phyloP scores from a whole-genome alignment of 2,888 invertebrate species.

The Drosophila subquinaria region DNA sequence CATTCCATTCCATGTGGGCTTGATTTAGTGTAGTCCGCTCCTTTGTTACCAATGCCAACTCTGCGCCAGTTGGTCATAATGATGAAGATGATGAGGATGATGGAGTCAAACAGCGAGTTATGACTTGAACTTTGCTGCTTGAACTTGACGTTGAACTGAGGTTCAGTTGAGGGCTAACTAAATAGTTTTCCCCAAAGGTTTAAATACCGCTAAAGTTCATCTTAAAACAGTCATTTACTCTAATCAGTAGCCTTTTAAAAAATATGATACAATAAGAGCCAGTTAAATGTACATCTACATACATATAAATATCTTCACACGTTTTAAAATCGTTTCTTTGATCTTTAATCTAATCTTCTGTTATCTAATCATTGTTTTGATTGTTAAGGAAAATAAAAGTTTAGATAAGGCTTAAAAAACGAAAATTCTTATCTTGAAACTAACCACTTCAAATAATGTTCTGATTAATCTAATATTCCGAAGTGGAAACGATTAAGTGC shows the following conservation, averaged over 20 bases:
- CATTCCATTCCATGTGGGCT: constrained; percentile 65
- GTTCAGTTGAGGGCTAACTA: constrained; percentile 30
- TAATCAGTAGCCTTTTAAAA: background rate
- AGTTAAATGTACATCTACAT: too few species aligned
- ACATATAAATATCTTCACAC: too few species aligned
- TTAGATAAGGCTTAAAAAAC: background rate
- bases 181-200: constrained; percentile 19
- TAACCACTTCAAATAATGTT: background rate
- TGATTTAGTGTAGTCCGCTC: constrained; percentile 69
- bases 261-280: background rate
- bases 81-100: constrained; percentile 32
- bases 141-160: constrained; percentile 38
- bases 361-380: background rate
- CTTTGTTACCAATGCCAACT: constrained; percentile 30
- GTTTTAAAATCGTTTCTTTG: too few species aligned
- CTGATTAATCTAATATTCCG: too few species aligned
- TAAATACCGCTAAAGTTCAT: constrained; percentile 2
- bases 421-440: background rate
- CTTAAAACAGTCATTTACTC: background rate
- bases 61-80: constrained; percentile 37
- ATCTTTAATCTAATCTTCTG: background rate
- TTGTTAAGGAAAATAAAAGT: background rate
- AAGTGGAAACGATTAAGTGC: too few species aligned
- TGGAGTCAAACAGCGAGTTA: constrained; percentile 45
- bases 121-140: constrained; percentile 60